phyloP scores from a whole-genome alignment of 2,113 vertebrate species.

The Heterochromis multidens region DNA sequence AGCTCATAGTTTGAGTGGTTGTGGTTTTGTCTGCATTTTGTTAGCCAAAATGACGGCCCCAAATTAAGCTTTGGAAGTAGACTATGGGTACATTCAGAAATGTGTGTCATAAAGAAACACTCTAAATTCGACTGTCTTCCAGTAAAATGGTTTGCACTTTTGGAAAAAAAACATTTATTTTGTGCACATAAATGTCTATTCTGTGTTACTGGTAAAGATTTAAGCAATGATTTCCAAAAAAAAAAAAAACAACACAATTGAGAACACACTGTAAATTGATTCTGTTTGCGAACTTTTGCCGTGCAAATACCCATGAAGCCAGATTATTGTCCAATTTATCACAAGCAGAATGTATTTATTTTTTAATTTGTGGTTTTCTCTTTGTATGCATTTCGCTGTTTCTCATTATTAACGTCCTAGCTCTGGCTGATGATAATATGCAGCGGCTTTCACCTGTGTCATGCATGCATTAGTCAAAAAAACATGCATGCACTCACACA shows the following conservation, averaged over 20 bases:
- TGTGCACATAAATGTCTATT: background rate
- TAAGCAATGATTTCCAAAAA: background rate
- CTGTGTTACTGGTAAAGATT: background rate
- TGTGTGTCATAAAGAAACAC: background rate
- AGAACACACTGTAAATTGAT: background rate
- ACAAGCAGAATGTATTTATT: background rate
- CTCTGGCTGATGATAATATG: constrained; percentile 12
- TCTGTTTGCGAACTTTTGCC: background rate
- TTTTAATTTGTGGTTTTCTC: background rate
- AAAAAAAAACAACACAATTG: background rate
- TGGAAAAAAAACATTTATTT: background rate
- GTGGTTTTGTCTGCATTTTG: background rate
- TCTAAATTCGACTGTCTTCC: background rate
- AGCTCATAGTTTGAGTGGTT: background rate
- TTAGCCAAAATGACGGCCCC: background rate
- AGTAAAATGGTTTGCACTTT: background rate
- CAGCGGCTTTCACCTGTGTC: constrained; percentile 2
- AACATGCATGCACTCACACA: background rate
- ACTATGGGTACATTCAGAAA: background rate
- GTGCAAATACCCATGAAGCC: background rate
- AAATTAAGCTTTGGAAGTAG: background rate
- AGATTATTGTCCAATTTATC: background rate
- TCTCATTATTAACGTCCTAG: constrained; percentile 24
- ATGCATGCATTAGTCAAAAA: background rate
- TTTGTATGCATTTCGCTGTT: background rate